A percentile compares a stretch with the other conserved stretches of the same genome.
phyloP scores from a whole-genome alignment of 2,113 vertebrate species.

The Donacobius atricapilla region DNA sequence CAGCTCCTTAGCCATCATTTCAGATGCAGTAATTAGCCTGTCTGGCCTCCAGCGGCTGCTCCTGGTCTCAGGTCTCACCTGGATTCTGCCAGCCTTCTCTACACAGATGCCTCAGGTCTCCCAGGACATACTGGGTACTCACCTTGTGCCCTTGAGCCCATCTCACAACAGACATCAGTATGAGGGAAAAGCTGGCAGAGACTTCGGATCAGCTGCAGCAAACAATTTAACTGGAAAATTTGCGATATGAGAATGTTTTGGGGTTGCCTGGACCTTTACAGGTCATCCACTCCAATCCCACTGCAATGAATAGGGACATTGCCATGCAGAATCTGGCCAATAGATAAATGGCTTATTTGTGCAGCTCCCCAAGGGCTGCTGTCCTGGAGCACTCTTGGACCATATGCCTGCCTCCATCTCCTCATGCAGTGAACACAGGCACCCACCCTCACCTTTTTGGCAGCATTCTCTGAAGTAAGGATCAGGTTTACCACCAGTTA shows the following conservation, averaged over 20 bases:
- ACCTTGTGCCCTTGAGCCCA: neutral
- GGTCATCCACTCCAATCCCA: neutral
- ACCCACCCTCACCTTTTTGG: rapidly evolving
- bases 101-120: neutral
- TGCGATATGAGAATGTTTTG: neutral
- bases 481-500: neutral
- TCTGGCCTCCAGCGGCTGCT: neutral
- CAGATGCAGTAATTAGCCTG: rapidly evolving
- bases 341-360: rapidly evolving
- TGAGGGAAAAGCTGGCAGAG: neutral
- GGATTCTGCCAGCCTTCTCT: neutral
- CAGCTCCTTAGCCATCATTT: neutral
- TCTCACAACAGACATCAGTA: neutral
- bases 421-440: rapidly evolving
- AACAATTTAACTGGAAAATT: neutral
- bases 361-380: neutral
- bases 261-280: neutral
- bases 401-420: neutral
- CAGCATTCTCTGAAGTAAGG: neutral
- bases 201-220: neutral
- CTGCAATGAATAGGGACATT: neutral
- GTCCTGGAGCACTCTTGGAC: neutral
- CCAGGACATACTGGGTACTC: neutral
- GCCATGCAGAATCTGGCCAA: neutral
- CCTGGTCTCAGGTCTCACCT: neutral